phyloP scores from a whole-genome alignment of 2,888 invertebrate species.

The Chydorus sphaericus region DNA sequence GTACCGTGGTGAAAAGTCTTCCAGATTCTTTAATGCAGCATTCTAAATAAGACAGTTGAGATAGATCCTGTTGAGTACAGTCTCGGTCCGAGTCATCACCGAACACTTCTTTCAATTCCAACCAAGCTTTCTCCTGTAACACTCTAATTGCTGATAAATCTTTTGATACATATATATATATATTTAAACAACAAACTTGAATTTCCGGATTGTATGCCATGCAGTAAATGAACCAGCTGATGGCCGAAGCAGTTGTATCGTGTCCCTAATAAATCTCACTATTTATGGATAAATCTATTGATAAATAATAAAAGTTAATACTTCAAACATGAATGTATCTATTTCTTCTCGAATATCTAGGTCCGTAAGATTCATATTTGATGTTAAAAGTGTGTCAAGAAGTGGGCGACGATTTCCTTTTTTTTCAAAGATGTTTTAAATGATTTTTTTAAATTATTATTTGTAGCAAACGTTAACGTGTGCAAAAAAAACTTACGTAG shows the following conservation, averaged over 20 bases:
- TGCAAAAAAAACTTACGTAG: too few relatives aligned
- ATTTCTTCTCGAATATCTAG: conserved; percentile 31
- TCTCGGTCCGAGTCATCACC: neutral
- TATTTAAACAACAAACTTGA: too few relatives aligned
- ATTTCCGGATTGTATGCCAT: conserved; percentile 36
- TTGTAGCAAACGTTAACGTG: too few relatives aligned
- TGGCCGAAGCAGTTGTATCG: conserved; percentile 40
- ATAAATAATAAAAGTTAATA: conserved; percentile 24
- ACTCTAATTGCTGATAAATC: too few relatives aligned
- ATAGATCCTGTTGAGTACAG: neutral
- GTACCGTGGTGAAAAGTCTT: neutral
- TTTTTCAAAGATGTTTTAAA: too few relatives aligned
- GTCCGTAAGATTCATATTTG: conserved; percentile 22
- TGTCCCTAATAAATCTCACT: conserved; percentile 29
- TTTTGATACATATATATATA: too few relatives aligned
- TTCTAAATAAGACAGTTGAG: neutral
- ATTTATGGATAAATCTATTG: neutral
- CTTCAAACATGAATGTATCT: conserved; percentile 32
- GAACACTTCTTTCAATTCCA: neutral
- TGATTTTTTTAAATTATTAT: too few relatives aligned
- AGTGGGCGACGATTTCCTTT: conserved; percentile 18
- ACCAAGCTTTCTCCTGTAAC: neutral
- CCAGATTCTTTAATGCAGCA: neutral
- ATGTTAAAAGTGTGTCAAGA: conserved; percentile 28
- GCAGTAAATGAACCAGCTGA: conserved; percentile 37